These are phyloP conservation scores for Poecilia gillii DNA, from an alignment of 2,797 vertebrate genomes.

Conservation along the genomic window DNA sequence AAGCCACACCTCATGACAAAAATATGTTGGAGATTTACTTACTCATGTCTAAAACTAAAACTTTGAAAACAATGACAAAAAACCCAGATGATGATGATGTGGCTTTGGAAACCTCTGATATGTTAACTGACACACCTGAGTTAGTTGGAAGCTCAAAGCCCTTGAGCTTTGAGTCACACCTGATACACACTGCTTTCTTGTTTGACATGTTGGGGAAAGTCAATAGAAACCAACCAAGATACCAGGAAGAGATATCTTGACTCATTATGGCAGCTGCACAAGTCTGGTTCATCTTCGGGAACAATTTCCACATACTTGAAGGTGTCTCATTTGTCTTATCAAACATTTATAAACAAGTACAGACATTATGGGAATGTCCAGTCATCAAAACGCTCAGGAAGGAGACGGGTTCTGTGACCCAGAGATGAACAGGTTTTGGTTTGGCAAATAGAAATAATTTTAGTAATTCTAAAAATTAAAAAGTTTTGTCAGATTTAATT, in stretches of 20 bases:
- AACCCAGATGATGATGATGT: background rate
- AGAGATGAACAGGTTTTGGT: background rate
- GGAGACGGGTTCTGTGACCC: background rate
- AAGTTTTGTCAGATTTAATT: no score
- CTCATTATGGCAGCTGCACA: background rate
- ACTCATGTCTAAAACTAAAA: background rate
- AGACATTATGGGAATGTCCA: background rate
- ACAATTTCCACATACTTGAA: background rate
- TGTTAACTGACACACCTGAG: background rate
- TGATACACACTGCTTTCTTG: background rate
- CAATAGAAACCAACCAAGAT: background rate
- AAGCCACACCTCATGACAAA: no score
- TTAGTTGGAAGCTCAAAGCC: background rate
- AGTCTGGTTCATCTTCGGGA: background rate
- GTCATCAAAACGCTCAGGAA: background rate
- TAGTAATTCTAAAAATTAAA: no score
- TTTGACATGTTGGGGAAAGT: background rate
- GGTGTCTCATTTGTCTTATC: background rate
- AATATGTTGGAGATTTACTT: background rate
- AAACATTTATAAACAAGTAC: background rate
- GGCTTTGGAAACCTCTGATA: background rate
- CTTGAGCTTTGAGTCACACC: background rate
- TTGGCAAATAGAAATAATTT: no score
- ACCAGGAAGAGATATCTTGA: background rate
- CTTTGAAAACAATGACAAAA: background rate